These are phyloP conservation scores for Xestia xanthographa DNA, from an alignment of 2,888 invertebrate genomes.

Conservation along the genomic window DNA sequence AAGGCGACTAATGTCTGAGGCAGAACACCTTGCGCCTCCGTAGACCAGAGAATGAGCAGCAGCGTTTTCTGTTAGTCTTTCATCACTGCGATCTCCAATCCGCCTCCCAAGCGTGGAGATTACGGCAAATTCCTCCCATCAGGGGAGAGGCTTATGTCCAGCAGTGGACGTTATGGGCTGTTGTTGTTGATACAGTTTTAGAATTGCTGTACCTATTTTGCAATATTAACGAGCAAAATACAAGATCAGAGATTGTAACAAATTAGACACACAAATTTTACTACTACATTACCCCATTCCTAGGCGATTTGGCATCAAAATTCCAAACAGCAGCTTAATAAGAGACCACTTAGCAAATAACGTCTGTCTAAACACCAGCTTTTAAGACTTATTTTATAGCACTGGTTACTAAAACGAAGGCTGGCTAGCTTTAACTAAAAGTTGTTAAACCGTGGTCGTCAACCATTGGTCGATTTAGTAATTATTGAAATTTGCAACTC, in stretches of 20 bases:
- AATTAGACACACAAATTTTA: conserved; percentile 53
- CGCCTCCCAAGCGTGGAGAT: too few species aligned
- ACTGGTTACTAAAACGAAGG: conserved; percentile 55
- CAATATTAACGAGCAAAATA: conserved; percentile 35
- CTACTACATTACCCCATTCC: conserved; percentile 42
- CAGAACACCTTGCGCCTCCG: too few species aligned
- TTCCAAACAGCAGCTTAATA: conserved; percentile 51
- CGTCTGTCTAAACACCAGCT: conserved; percentile 53
- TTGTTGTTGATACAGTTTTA: too few species aligned
- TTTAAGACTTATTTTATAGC: conserved; percentile 57
- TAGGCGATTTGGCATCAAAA: conserved; percentile 54
- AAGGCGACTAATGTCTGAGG: too few species aligned
- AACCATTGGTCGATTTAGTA: conserved; percentile 71
- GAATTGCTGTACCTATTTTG: conserved; percentile 10
- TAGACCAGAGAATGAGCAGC: too few species aligned
- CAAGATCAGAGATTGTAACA: conserved; percentile 49
- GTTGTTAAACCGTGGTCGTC: conserved; percentile 52
- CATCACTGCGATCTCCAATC: too few species aligned
- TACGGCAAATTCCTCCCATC: too few species aligned
- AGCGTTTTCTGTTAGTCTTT: too few species aligned
- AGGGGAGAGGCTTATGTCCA: too few species aligned
- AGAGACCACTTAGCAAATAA: conserved; percentile 58
- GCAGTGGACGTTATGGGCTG: too few species aligned
- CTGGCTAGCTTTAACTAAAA: conserved; percentile 48
- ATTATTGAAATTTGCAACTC: conserved; percentile 81